phyloP scores from a whole-genome alignment of 2,888 invertebrate genomes.

The Drosophila histrio region DNA sequence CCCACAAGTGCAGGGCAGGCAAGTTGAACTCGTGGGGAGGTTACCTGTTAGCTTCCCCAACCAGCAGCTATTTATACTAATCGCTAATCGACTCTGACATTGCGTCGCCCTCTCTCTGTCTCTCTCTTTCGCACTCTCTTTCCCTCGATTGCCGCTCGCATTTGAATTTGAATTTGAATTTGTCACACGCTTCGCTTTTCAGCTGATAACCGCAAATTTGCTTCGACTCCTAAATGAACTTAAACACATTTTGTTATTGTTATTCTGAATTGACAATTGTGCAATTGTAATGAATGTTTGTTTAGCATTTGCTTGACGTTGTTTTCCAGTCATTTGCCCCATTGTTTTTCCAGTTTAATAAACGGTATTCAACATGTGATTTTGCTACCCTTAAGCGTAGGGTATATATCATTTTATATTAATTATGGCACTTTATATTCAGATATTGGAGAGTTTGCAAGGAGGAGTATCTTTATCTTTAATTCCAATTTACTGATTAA shows the following conservation, averaged over 20 bases:
- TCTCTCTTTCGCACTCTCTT: background rate
- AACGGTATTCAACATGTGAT: background rate
- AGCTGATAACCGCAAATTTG: constrained; percentile 50
- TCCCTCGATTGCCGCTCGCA: too few species aligned
- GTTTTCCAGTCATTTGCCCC: constrained; percentile 11
- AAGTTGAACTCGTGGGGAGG: background rate
- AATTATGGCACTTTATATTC: background rate
- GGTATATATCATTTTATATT: background rate
- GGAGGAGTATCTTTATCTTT: too few species aligned
- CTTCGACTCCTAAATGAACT: constrained; percentile 44
- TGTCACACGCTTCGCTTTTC: constrained; percentile 36
- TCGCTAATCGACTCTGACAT: constrained; percentile 11
- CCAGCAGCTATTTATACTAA: constrained; percentile 14
- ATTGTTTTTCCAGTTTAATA: constrained; percentile 18
- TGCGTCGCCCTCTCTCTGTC: background rate
- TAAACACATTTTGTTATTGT: constrained; percentile 18
- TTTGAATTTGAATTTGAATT: constrained; percentile 49
- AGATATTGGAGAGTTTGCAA: too few species aligned
- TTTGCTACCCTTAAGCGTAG: background rate
- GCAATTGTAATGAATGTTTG: constrained; percentile 26
- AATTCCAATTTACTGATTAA: too few species aligned
- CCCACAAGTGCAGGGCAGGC: background rate
- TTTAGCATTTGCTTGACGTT: constrained; percentile 29
- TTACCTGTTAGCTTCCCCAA: constrained; percentile 1
- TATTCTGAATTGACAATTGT: constrained; percentile 4